Evolutionary conservation across 2,113 vertebrate species (phyloP).

Genomic region (Pterophyllum scalare): DNA sequence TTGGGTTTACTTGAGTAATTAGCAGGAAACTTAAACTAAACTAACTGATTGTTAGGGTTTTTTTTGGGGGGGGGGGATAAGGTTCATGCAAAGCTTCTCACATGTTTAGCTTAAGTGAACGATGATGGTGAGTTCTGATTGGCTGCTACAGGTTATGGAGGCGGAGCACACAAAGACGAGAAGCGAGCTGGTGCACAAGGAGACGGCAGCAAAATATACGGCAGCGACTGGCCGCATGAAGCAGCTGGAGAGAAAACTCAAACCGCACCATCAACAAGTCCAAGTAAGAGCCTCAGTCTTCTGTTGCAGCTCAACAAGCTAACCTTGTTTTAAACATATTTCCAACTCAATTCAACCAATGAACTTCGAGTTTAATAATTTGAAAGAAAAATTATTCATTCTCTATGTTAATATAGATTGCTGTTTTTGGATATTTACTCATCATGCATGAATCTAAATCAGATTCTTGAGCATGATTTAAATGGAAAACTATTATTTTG

Average conservation of each 20-base stretch:
- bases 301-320: background rate
- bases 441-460: background rate
- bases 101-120: accelerated
- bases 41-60: background rate
- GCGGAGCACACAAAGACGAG: constrained; percentile 92
- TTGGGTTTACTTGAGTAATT: too few relatives aligned
- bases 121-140: background rate
- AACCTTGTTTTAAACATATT: background rate
- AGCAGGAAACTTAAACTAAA: background rate
- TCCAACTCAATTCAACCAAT: background rate
- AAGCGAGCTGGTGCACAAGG: constrained; percentile 93
- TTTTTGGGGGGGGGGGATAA: too few relatives aligned
- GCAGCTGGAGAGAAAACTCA: constrained; percentile 97
- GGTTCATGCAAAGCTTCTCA: background rate
- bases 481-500: background rate
- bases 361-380: background rate
- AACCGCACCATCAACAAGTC: constrained; percentile 97
- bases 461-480: background rate
- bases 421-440: accelerated
- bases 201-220: constrained; percentile 93
- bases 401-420: too few relatives aligned
- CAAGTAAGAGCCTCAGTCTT: constrained; percentile 83
- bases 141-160: constrained; percentile 91
- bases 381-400: background rate
- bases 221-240: constrained; percentile 92